phyloP scores from a whole-genome alignment of 1,140 invertebrate genomes.

The Drosophila leontia region DNA sequence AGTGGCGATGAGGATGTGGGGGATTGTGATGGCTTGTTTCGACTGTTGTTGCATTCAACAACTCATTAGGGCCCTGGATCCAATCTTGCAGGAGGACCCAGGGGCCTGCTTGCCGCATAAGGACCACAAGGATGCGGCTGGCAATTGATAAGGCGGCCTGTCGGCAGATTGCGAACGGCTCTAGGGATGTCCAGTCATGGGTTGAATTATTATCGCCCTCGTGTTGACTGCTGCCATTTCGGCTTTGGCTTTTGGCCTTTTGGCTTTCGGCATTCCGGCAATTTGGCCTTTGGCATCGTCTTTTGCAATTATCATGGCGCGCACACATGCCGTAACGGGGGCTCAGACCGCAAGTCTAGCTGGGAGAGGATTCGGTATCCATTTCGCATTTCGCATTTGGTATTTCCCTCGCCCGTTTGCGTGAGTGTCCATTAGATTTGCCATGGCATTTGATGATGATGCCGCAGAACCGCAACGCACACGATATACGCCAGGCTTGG shows the following conservation, averaged over 20 bases:
- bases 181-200: slow-evolving; percentile 48
- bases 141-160: slow-evolving; percentile 66
- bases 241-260: slow-evolving; percentile 41
- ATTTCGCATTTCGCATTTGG: slow-evolving; percentile 41
- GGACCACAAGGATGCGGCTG: slow-evolving; percentile 31
- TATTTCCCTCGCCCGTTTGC: slow-evolving; percentile 21
- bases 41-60: slow-evolving; percentile 56
- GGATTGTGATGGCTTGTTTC: slow-evolving; percentile 10
- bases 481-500: slow-evolving; percentile 22
- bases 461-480: slow-evolving; percentile 77
- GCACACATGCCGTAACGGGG: slow-evolving; percentile 46
- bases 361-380: slow-evolving; percentile 18
- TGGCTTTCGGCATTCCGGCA: slow-evolving; percentile 21
- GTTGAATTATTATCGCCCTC: slow-evolving; percentile 79
- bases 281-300: slow-evolving; percentile 40
- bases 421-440: slow-evolving; percentile 52
- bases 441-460: slow-evolving; percentile 66
- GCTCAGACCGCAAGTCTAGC: slow-evolving; percentile 52
- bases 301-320: slow-evolving; percentile 75
- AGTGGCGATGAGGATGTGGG: background rate
- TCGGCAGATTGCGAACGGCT: slow-evolving; percentile 49
- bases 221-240: slow-evolving; percentile 60
- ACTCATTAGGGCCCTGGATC: slow-evolving; percentile 67
- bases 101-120: slow-evolving; percentile 9
- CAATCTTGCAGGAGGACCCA: slow-evolving; percentile 29